These are phyloP conservation scores for Aegithalos caudatus DNA, from an alignment of 2,113 vertebrate genomes.

Conservation along the genomic window DNA sequence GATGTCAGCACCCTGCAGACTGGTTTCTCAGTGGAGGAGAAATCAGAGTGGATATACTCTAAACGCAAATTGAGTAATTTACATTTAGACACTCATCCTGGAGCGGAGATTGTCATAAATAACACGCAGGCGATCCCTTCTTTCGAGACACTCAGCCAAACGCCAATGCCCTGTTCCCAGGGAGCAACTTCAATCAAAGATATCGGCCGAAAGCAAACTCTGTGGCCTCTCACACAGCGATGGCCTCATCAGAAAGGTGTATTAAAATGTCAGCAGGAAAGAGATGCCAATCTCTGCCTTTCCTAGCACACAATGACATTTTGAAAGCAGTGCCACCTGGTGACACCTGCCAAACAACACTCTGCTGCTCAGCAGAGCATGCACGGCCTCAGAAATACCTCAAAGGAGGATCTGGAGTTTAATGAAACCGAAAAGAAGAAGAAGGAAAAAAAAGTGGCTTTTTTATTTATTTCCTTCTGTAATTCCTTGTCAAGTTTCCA, in stretches of 20 bases:
- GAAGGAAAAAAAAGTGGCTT: fast-evolving
- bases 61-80: conserved; percentile 58
- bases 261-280: conserved; percentile 61
- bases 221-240: not conserved
- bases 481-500: not conserved
- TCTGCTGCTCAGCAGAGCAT: not conserved
- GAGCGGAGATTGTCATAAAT: conserved; percentile 46
- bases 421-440: not conserved
- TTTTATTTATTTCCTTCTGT: not conserved
- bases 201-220: conserved; percentile 5
- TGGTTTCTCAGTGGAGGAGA: conserved; percentile 19
- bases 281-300: conserved; percentile 49
- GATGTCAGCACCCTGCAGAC: conserved; percentile 56
- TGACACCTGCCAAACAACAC: conserved; percentile 60
- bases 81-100: conserved; percentile 51
- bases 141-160: conserved; percentile 29
- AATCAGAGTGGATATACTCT: conserved; percentile 44
- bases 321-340: conserved; percentile 63
- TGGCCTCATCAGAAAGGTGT: conserved; percentile 52
- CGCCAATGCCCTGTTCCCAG: not conserved
- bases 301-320: conserved; percentile 36
- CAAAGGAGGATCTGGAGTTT: not conserved
- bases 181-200: conserved; percentile 50
- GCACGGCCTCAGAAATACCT: not conserved
- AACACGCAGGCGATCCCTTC: not conserved